These are phyloP conservation scores for Petrosia ficiformis DNA, from an alignment of 37 sponge, comb jelly and placozoan genomes.

Conservation along the genomic window DNA sequence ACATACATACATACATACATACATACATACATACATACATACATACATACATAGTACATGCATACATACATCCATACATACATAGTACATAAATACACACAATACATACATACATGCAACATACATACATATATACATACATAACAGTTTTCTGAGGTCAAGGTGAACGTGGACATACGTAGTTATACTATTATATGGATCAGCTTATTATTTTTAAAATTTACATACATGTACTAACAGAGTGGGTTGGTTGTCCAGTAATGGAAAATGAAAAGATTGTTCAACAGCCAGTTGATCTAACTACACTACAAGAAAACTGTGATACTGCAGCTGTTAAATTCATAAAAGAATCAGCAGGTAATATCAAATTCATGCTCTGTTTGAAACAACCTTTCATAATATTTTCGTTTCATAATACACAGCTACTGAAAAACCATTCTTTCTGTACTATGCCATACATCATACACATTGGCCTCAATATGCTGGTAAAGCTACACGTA, in stretches of 20 bases:
- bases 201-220: too few species aligned
- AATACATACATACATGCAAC: too few species aligned
- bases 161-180: too few species aligned
- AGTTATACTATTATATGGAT: too few species aligned
- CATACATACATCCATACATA: too few species aligned
- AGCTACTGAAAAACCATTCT: constrained; percentile 55
- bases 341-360: constrained; percentile 50
- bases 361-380: neutral
- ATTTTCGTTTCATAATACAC: neutral
- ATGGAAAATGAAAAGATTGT: constrained; percentile 45
- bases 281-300: constrained; percentile 64
- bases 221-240: constrained; percentile 5
- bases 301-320: constrained; percentile 32
- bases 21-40: too few species aligned
- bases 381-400: neutral
- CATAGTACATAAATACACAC: too few species aligned
- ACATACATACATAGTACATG: too few species aligned
- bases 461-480: constrained; percentile 72
- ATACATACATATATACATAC: too few species aligned
- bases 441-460: constrained; percentile 68
- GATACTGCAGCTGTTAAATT: constrained; percentile 41
- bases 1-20: too few species aligned
- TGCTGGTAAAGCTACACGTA: constrained; percentile 45
- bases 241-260: constrained; percentile 50
- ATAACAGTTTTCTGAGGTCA: too few species aligned